Evolutionary conservation across 2,113 vertebrate genomes (phyloP), one percentile per base, ranked within the genome.

Genomic region (Uropsilus gracilis): DNA sequence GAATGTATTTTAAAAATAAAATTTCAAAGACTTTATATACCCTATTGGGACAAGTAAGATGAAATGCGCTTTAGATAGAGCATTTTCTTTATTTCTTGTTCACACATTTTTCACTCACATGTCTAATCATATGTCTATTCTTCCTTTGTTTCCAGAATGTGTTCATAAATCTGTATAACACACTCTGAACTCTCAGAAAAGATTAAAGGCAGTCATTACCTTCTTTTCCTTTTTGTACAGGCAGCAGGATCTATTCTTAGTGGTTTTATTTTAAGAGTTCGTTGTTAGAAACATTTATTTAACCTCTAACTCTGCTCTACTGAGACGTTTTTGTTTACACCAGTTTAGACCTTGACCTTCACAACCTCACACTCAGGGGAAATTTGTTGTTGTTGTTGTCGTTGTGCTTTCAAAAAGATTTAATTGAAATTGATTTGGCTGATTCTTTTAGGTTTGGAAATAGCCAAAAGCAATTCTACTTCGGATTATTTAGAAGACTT

Each of bases 391-490:
- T 90, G 94, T 44, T 93, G 30, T 86, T 95, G 42, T 69, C 95
- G 8, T 96, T 96, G 96, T 87, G 46, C 57, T 37, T 94, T 96
- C 42, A 96, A 91, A 93, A 96, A 97, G 96, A 93, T 81, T 57
- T 87, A 48, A 95, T 77, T 97, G 39, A 98, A 98, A 97, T 86
- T 76, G 0, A 76, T 97, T 98, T 97, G 85, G 89, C 92, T 86
- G 59, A 30, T 91, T 81, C 98, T 90, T 94, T 89, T 50, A 96
- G 94, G 72, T 61, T 95, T 92, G 61, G 72, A 90, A 95, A 97
- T 86, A 96, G 89, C 30, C 76, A 93, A 97, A 96, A 95, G 0
- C 37, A 92, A 96, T 95, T 98, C 91, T 76, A 69, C 69, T 97
- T 94, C 86, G 84, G 82, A 91, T 22, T 96, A n/a, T 86, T 94